Evolutionary conservation across 1,140 invertebrate species (phyloP).

Genomic region (Dendroctonus ponderosae): DNA sequence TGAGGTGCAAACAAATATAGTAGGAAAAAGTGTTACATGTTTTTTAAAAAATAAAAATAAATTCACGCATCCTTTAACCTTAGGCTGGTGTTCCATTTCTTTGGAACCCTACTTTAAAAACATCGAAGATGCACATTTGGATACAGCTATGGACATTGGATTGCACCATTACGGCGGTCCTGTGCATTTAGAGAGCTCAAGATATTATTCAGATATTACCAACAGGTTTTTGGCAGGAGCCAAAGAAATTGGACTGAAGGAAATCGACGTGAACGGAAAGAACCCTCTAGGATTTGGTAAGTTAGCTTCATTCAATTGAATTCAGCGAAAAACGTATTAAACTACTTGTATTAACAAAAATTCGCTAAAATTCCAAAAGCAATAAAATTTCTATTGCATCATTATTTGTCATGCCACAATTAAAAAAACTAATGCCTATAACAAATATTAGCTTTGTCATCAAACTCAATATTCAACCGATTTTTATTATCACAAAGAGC

Average conservation of each 20-base stretch:
- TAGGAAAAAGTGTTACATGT: no score
- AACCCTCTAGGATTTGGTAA: conserved; percentile 59
- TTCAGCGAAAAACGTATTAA: no score
- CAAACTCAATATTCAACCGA: no score
- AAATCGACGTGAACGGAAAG: conserved; percentile 66
- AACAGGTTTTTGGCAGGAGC: conserved; percentile 64
- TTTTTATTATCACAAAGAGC: no score
- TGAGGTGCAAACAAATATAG: neutral
- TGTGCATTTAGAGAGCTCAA: conserved; percentile 57
- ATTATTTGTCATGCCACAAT: no score
- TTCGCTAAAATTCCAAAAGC: neutral
- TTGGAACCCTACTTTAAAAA: conserved; percentile 80
- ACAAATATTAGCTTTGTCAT: no score
- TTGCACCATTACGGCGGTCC: conserved; percentile 56
- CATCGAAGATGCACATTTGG: conserved; percentile 63
- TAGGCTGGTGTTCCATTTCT: conserved; percentile 78
- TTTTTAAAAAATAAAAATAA: neutral
- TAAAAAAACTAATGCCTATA: no score
- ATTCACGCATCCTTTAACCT: neutral
- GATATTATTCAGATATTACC: conserved; percentile 51
- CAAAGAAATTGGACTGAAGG: conserved; percentile 56
- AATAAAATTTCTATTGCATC: no score
- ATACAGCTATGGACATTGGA: conserved; percentile 46
- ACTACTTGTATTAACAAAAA: no score
- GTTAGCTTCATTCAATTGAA: neutral